Base-by-base conservation (phyloP, 2,113 vertebrate genomes). In the Channa maculata region DNA sequence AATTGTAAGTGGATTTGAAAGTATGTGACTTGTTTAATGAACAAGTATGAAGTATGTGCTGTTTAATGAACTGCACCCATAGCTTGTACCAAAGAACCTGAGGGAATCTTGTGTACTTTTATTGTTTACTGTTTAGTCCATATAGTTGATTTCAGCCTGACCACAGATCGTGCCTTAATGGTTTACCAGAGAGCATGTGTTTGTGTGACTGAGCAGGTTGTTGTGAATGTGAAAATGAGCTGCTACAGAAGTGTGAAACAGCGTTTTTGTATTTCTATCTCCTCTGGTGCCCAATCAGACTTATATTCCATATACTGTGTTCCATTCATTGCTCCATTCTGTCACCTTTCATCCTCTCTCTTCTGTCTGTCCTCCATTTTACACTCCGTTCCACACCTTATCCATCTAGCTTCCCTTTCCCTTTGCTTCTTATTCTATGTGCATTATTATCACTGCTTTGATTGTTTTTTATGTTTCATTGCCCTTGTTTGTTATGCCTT, bases 151-250 rank as follows among this genome's bases (percentile, higher is more conserved):
- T 67, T 44, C 13, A 64, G 53, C 2, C 24, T 39, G 5, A 3
- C 10, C 38, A 48, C 1, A 0, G 41, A 36, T 57, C 49, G 13
- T 3, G 48, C 58, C 61, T 44, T 34, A 63, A 41, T 41, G 39
- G 45, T 77, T 55, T 58, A 6, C 38, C 13, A 50, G 63, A 46
- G 3, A 49, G 12, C 6, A 55, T 61, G 45, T 24, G n/a, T 51
- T 13, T 33, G 0, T n/a, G 39, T 34, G 39, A 62, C 36, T 43
- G 53, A 71, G 45, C n/a, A 39, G 44, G 11, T 61, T 57, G 46
- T 46, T 41, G 34, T 49, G 33, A 75, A 64, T 60, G 52, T 78
- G 77, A 71, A 75, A 83, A 83, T 69, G 45, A 83, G 49, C 36
- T 65, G 65, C 64, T 37, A 66, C 45, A 63, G 12, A 14, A 69